These are phyloP conservation scores for Drosophila nigrodunni DNA, from an alignment of 1,140 invertebrate genomes.

Conservation along the genomic window DNA sequence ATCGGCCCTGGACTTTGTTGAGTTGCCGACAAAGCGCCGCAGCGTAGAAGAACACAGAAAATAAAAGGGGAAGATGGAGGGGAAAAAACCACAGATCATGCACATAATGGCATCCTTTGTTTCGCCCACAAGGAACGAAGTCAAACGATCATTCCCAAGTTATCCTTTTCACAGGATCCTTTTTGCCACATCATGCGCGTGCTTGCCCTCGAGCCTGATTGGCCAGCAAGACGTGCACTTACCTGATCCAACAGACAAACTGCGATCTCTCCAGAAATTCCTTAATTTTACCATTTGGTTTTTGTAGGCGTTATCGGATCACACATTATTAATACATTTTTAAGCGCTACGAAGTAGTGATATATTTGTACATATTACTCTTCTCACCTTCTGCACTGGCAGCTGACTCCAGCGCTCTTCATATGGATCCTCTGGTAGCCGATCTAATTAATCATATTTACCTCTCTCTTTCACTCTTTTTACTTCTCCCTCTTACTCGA, in stretches of 20 bases:
- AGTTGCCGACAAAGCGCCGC: slow-evolving; percentile 76
- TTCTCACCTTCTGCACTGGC: slow-evolving; percentile 63
- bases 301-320: slow-evolving; percentile 59
- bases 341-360: slow-evolving; percentile 76
- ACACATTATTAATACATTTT: slow-evolving; percentile 79
- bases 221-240: slow-evolving; percentile 17
- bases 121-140: slow-evolving; percentile 25
- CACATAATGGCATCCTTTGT: slow-evolving; percentile 76
- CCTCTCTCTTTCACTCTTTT: slow-evolving; percentile 47
- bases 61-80: slow-evolving; percentile 5
- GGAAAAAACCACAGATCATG: slow-evolving; percentile 76
- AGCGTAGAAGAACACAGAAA: slow-evolving; percentile 23
- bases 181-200: slow-evolving; percentile 49
- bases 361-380: slow-evolving; percentile 83
- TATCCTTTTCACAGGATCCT: slow-evolving; percentile 57
- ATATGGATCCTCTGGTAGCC: slow-evolving; percentile 54
- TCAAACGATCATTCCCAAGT: slow-evolving; percentile 23
- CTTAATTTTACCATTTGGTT: slow-evolving; percentile 18
- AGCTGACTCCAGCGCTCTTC: slow-evolving; percentile 36
- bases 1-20: slow-evolving; percentile 43
- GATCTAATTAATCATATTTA: slow-evolving; percentile 71
- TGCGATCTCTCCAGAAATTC: slow-evolving; percentile 19
- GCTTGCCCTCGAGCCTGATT: slow-evolving; percentile 56
- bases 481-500: slow-evolving; percentile 28
- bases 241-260: not conserved